These are phyloP conservation scores for Drosophila jambulina DNA, from an alignment of 1,140 invertebrate genomes.

Conservation along the genomic window DNA sequence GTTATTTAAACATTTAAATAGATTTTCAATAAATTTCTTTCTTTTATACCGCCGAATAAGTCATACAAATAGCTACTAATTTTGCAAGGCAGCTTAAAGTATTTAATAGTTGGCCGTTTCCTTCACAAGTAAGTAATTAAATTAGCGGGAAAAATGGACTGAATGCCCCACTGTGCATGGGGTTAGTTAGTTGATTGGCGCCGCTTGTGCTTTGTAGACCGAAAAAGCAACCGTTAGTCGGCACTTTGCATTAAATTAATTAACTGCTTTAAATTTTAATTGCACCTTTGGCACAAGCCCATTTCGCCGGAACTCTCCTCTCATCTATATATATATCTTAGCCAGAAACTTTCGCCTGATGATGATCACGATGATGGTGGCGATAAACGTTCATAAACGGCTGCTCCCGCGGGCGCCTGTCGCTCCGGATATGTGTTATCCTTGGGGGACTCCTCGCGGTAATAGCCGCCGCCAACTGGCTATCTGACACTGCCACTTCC, in stretches of 20 bases:
- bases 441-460: constrained; percentile 45
- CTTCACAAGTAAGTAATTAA: not conserved
- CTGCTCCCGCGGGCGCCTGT: constrained; percentile 43
- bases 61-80: no score
- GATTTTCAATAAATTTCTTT: not conserved
- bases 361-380: constrained; percentile 32
- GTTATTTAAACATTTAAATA: not conserved
- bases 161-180: constrained; percentile 40
- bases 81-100: not conserved
- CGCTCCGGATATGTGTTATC: constrained; percentile 33
- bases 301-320: constrained; percentile 38
- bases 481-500: constrained; percentile 48
- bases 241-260: constrained; percentile 71
- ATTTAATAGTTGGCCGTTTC: not conserved
- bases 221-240: constrained; percentile 35
- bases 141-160: not conserved
- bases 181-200: constrained; percentile 10
- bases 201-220: constrained; percentile 38
- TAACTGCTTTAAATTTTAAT: constrained; percentile 78
- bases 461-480: constrained; percentile 19
- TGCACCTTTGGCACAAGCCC: constrained; percentile 60
- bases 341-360: constrained; percentile 18
- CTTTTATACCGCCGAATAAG: not conserved
- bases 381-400: constrained; percentile 54
- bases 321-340: constrained; percentile 7